These are phyloP conservation scores for Agrilus biguttatus DNA, from an alignment of 2,888 invertebrate species.

Conservation along the genomic window DNA sequence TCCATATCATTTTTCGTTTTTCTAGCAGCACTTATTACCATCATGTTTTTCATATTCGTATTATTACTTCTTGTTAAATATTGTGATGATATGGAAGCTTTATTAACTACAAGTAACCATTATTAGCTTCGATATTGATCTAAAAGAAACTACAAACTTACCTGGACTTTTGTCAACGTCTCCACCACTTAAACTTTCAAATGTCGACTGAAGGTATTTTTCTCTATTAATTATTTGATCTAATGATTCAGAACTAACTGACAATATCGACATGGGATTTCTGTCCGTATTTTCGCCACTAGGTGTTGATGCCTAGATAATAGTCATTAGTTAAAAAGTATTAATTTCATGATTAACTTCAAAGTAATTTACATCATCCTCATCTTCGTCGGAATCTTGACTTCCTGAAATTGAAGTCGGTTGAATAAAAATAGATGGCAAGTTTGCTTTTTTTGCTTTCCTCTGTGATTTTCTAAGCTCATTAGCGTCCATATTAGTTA, in stretches of 20 bases:
- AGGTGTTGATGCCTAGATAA: constrained; percentile 54
- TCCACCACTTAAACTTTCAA: constrained; percentile 55
- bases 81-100: constrained; percentile 50
- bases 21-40: constrained; percentile 39
- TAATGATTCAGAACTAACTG: constrained; percentile 58
- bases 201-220: constrained; percentile 50
- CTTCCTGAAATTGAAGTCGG: constrained; percentile 37
- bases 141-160: background rate
- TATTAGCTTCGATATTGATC: background rate
- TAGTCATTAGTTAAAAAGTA: background rate
- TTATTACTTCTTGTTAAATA: constrained; percentile 25
- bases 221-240: constrained; percentile 42
- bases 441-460: constrained; percentile 45
- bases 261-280: constrained; percentile 54
- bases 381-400: constrained; percentile 61
- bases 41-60: constrained; percentile 30
- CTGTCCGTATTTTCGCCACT: constrained; percentile 70
- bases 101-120: constrained; percentile 27
- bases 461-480: constrained; percentile 65
- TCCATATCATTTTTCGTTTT: constrained; percentile 46
- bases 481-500: constrained; percentile 78
- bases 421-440: constrained; percentile 29
- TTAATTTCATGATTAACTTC: background rate
- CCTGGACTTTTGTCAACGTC: constrained; percentile 28
- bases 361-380: constrained; percentile 39